Percentiles rank a stretch among this genome's conserved stretches.
Conservation (phyloP, 2,113 vertebrate genomes). For the Accipiter virgatus region DNA sequence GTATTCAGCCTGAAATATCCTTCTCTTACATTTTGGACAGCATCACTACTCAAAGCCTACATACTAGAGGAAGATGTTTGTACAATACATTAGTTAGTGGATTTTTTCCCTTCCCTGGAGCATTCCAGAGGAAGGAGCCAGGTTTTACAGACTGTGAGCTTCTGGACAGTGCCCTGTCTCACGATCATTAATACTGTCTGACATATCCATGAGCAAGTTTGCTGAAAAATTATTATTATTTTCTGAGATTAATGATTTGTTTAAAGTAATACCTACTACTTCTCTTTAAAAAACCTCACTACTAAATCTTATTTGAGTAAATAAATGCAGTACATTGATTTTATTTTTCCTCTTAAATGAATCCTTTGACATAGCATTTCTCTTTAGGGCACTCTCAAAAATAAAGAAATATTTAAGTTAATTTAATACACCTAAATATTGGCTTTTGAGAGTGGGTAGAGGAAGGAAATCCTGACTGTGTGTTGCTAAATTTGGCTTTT, state of each 20-base stretch:
- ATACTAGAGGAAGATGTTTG: neutral
- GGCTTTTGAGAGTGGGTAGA: neutral
- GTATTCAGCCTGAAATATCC: neutral
- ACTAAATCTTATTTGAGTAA: neutral
- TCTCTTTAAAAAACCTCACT: neutral
- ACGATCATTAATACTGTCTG: neutral
- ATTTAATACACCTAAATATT: neutral
- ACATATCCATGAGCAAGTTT: neutral
- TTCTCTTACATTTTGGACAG: neutral
- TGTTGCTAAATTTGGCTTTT: neutral
- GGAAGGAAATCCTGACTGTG: neutral
- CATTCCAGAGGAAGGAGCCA: neutral
- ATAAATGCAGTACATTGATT: neutral
- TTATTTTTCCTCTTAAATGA: neutral
- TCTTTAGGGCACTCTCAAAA: neutral
- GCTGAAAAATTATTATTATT: neutral
- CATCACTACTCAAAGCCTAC: neutral
- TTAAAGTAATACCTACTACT: neutral
- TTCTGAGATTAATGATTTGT: neutral
- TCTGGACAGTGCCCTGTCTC: neutral
- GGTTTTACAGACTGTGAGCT: neutral
- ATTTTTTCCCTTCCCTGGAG: fast-evolving
- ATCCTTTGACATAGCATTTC: neutral
- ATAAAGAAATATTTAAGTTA: neutral
- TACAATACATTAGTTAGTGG: neutral